phyloP scores from a whole-genome alignment of 2,888 invertebrate genomes.

The Synergus japonicus region DNA sequence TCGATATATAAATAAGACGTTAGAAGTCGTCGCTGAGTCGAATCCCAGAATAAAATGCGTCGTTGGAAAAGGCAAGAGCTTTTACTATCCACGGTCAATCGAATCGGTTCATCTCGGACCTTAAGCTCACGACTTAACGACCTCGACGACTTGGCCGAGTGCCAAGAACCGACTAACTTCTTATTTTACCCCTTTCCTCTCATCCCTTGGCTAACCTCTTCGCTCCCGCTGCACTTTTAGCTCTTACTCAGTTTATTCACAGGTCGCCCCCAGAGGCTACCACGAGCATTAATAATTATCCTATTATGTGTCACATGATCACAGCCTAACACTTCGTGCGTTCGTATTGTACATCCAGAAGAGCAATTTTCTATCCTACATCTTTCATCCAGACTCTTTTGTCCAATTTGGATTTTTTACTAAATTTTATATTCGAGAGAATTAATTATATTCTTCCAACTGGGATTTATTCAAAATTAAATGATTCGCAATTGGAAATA shows the following conservation, averaged over 20 bases:
- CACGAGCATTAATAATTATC: slow-evolving; percentile 32
- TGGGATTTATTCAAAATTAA: too few species aligned
- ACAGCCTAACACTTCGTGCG: not conserved
- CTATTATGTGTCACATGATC: slow-evolving; percentile 16
- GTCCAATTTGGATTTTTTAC: not conserved
- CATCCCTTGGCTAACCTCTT: not conserved
- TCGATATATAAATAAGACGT: slow-evolving; percentile 57
- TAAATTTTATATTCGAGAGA: not conserved
- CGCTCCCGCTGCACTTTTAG: not conserved
- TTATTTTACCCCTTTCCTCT: slow-evolving; percentile 43
- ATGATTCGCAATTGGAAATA: too few species aligned
- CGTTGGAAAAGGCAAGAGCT: slow-evolving; percentile 33
- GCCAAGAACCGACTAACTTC: slow-evolving; percentile 56
- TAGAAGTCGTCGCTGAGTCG: slow-evolving; percentile 52
- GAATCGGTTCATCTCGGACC: slow-evolving; percentile 51
- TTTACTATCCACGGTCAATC: slow-evolving; percentile 51
- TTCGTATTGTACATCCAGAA: not conserved
- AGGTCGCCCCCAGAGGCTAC: slow-evolving; percentile 20
- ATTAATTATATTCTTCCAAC: not conserved
- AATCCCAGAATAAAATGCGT: slow-evolving; percentile 24
- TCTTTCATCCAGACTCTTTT: not conserved
- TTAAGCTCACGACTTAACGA: slow-evolving; percentile 61
- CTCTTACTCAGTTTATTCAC: slow-evolving; percentile 33
- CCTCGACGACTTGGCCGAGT: slow-evolving; percentile 60
- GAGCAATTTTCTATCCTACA: not conserved